Conservation (phyloP, 2,113 vertebrate species). For the Smithornis capensis region DNA sequence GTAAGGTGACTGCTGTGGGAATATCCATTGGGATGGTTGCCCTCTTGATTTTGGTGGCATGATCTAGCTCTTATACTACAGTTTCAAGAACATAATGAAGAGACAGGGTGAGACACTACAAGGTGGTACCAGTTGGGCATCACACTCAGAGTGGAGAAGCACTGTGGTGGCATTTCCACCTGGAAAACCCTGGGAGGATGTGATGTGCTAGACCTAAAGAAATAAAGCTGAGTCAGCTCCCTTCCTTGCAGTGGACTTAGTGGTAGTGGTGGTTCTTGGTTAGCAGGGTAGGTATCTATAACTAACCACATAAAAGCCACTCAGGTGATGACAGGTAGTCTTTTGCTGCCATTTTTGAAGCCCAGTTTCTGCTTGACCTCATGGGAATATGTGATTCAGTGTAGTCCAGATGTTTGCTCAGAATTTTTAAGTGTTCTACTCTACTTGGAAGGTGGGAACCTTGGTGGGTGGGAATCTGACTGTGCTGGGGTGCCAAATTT, state of each 20-base stretch:
- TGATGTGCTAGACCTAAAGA: background rate
- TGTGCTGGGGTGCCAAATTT: rapidly evolving
- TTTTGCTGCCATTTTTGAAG: background rate
- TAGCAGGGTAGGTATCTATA: background rate
- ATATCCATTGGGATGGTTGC: background rate
- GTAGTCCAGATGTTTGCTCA: background rate
- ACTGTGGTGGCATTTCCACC: background rate
- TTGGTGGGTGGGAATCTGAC: background rate
- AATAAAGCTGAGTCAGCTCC: background rate
- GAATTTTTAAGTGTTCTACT: background rate
- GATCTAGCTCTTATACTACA: no score
- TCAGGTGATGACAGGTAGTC: background rate
- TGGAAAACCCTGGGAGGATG: background rate
- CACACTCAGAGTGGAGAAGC: background rate
- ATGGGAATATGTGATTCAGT: no score
- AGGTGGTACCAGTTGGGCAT: background rate
- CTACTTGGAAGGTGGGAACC: no score
- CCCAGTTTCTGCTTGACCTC: background rate
- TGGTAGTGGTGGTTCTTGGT: background rate
- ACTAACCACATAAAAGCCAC: background rate
- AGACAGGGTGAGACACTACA: background rate
- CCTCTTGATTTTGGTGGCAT: no score
- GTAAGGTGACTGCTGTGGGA: background rate
- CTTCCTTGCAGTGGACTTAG: background rate
- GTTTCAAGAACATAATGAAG: no score